These are phyloP conservation scores for Cantharis flavilabris DNA, from an alignment of 2,888 invertebrate species.

Conservation along the genomic window DNA sequence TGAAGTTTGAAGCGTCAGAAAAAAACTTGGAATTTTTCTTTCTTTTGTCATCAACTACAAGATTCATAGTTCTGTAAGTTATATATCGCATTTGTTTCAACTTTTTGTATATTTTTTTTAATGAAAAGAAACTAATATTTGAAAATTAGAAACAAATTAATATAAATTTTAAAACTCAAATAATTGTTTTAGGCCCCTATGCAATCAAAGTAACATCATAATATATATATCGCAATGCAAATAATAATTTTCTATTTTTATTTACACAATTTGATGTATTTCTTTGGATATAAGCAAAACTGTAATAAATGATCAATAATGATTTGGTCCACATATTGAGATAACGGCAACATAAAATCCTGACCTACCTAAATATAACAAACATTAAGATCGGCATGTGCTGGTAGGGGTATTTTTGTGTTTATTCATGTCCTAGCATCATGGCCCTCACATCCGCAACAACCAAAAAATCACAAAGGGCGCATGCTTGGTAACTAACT, in stretches of 20 bases:
- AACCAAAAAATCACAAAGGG: slow-evolving; percentile 4
- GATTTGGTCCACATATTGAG: neutral
- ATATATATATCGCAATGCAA: neutral
- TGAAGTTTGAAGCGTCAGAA: too few relatives aligned
- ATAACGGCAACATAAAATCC: slow-evolving; percentile 5
- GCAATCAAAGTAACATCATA: neutral
- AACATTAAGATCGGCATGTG: slow-evolving; percentile 22
- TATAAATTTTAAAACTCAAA: neutral
- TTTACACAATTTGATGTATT: neutral
- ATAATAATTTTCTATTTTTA: neutral
- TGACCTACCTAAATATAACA: slow-evolving; percentile 21
- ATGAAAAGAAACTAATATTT: neutral
- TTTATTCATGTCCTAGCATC: neutral
- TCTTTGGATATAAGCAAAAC: neutral
- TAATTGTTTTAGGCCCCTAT: neutral
- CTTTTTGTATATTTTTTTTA: neutral
- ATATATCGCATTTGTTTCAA: neutral
- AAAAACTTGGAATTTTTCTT: neutral
- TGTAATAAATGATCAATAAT: neutral
- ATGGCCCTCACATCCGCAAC: slow-evolving; percentile 15
- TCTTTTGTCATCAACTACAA: neutral
- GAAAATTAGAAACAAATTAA: neutral
- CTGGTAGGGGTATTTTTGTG: slow-evolving; percentile 14
- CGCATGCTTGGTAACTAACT: slow-evolving; percentile 31
- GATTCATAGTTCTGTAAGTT: neutral